Conservation (phyloP, 2,888 invertebrate species). For the Lissocephala sabroskyi region DNA sequence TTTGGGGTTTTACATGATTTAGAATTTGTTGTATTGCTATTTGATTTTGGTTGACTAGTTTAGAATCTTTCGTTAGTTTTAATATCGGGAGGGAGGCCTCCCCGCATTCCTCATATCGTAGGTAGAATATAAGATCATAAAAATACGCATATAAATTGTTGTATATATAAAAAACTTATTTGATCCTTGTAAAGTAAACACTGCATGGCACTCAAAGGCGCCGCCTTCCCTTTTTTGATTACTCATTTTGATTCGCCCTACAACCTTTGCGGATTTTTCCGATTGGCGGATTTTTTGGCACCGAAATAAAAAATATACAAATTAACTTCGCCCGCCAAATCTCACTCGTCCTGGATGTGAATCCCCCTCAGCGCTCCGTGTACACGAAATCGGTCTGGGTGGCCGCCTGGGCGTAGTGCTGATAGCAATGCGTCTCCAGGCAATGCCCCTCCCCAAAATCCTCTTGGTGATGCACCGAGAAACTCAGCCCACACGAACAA, state of each 20-base stretch:
- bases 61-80: too few relatives aligned
- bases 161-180: slow-evolving; percentile 10
- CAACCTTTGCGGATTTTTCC: slow-evolving; percentile 41
- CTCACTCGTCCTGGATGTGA: slow-evolving; percentile 35
- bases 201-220: slow-evolving; percentile 62
- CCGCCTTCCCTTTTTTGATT: slow-evolving; percentile 21
- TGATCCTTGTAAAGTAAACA: slow-evolving; percentile 57
- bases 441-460: slow-evolving; percentile 5
- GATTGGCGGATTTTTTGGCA: slow-evolving; percentile 46
- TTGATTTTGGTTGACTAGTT: too few relatives aligned
- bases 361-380: slow-evolving; percentile 27
- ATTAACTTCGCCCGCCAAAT: slow-evolving; percentile 7
- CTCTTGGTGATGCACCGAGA: slow-evolving; percentile 46
- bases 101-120: too few relatives aligned
- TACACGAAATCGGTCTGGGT: slow-evolving; percentile 58
- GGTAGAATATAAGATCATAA: too few relatives aligned
- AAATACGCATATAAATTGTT: slow-evolving; percentile 13
- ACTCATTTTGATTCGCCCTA: slow-evolving; percentile 16
- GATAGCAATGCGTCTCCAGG: slow-evolving; percentile 13
- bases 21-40: too few relatives aligned
- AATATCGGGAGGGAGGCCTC: too few relatives aligned
- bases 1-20: too few relatives aligned
- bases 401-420: slow-evolving; percentile 39
- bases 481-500: slow-evolving; percentile 64
- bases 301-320: slow-evolving; percentile 33